Evolutionary conservation across 2,113 vertebrate genomes (phyloP), one percentile per base, ranked within the genome.

Genomic region (Phodopus roborovskii): DNA sequence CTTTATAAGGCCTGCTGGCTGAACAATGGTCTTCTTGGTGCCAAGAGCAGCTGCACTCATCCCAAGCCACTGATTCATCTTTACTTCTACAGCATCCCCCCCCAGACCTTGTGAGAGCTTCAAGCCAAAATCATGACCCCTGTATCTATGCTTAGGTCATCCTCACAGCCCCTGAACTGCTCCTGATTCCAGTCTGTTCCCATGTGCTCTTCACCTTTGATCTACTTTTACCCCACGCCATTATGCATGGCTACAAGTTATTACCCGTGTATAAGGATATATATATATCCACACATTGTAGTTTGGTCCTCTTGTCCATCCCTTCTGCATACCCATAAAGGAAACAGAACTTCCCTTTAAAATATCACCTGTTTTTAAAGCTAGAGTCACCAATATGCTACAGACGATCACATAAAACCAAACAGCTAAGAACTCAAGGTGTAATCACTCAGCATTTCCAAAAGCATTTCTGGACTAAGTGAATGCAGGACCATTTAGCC

Each of bases 21-120:
- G 87, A 91, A 26, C 42, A 9, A 42, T 73, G 42, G 5, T 73
- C 86, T 70, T 91, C 53, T 24, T 78, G 74, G 42, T 96, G 77
- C 60, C 94, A 90, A 95, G 66, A 95, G 73, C 56, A 90, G 70
- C 66, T 66, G 58, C 4, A 92, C 58, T 84, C 92, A 84, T 56
- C 16, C 64, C 42, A 68, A 85, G 33, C 30, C 64, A 82, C 33
- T 85, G 53, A 66, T 68, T 90, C 85, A 33, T 93, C 90, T 84
- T 62, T 50, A 58, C 39, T 62, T 64, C 45, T 48, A 24, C 74
- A 88, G 60, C 1, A 1, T 56, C 30, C 89, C 36, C 68, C 83
- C 82, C 53, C 39, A 6, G n/a, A 5, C 36, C 58, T 45, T 53
- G 33, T 75, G 30, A 94, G 0, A n/a, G 36, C 36, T 75, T 28